Evolutionary conservation across 2,888 invertebrate species (phyloP), one percentile per base, ranked within the genome.

Genomic region (Sussaba pulchella): DNA sequence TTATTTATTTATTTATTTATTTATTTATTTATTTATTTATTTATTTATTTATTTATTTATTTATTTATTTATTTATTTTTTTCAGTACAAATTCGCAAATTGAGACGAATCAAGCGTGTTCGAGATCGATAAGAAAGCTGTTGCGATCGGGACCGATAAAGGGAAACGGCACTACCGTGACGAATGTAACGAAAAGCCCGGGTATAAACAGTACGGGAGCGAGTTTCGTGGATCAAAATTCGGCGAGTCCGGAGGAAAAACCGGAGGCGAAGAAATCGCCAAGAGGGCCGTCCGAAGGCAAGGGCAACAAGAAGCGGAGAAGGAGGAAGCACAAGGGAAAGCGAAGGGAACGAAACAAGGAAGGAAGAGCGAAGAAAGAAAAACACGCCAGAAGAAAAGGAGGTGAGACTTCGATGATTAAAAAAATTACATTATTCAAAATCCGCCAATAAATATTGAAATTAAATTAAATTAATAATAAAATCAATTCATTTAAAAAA

Each of bases 41-140:
- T n/a, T n/a, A n/a, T n/a, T n/a, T n/a, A n/a, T n/a, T n/a, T n/a
- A n/a, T n/a, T n/a, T n/a, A n/a, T n/a, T n/a, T n/a, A n/a, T n/a
- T n/a, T n/a, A n/a, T n/a, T n/a, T n/a, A n/a, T n/a, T n/a, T n/a
- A n/a, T n/a, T n/a, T 39, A 43, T 36, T 36, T 57, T 73, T 85
- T 70, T 36, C 82, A 90, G 89, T n/a, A 89, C 86, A 10, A 88
- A 86, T 70, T 82, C 85, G 24, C 87, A 86, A 75, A 86, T 89
- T 57, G 89, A 88, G 69, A 89, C 88, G 31, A 90, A 89, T 81
- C 89, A 89, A 77, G 88, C 89, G 47, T 90, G 89, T 61, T 86
- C 87, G 2, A 90, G 89, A 83, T 88, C 88, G 31, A 82, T 87
- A 31, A 85, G 87, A 74, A 89, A 89, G 69, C 85, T 88, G 31